Evolutionary conservation across 1,140 invertebrate genomes (phyloP).

Genomic region (Pemphigus obesinymphae): DNA sequence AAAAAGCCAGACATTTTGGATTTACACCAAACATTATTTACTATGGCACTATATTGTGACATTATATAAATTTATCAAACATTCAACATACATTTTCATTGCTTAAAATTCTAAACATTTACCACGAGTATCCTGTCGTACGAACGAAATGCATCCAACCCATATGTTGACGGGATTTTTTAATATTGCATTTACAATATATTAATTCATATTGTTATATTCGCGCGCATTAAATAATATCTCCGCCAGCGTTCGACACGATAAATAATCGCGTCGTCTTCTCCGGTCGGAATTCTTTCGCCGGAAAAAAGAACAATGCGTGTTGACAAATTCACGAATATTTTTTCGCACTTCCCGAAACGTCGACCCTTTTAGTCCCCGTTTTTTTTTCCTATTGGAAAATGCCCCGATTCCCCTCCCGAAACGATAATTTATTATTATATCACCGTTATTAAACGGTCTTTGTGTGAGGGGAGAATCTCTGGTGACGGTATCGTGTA

Average conservation of each 20-base stretch:
- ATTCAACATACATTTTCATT: no score
- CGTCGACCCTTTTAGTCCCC: not conserved
- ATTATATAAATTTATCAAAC: no score
- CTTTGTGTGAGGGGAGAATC: no score
- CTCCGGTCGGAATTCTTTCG: not conserved
- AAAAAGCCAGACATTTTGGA: no score
- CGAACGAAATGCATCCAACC: no score
- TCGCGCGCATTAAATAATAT: not conserved
- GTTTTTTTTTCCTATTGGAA: not conserved
- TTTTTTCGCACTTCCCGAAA: not conserved
- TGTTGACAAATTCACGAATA: not conserved
- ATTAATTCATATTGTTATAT: not conserved
- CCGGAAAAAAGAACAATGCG: not conserved
- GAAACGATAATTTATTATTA: slow-evolving; percentile 9
- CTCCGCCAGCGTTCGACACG: not conserved
- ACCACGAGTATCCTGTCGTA: not conserved
- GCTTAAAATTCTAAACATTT: no score
- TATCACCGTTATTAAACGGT: not conserved
- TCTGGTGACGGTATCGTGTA: no score
- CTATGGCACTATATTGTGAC: no score
- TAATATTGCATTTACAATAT: no score
- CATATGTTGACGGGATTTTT: no score
- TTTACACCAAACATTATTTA: no score
- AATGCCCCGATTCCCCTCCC: not conserved
- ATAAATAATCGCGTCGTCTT: not conserved